Percentiles rank a stretch among this genome's conserved stretches.
phyloP scores from a whole-genome alignment of 2,888 invertebrate genomes.

The Heterodera filipjevi region DNA sequence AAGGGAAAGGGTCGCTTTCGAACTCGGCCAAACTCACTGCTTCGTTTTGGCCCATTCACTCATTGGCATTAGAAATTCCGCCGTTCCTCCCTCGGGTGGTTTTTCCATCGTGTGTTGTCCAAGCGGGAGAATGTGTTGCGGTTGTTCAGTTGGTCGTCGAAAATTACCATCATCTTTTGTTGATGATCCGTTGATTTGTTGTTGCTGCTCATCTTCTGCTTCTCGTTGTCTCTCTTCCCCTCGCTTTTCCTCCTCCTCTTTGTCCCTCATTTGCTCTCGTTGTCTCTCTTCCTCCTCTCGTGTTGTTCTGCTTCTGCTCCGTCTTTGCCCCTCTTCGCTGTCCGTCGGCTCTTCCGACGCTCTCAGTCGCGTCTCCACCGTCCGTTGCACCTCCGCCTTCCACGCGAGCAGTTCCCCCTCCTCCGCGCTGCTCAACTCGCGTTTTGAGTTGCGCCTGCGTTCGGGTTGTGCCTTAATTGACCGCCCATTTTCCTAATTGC shows the following conservation, averaged over 20 bases:
- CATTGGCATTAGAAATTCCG: neutral
- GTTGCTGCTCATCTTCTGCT: neutral
- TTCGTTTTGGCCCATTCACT: constrained; percentile 5
- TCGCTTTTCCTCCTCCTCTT: too few species aligned
- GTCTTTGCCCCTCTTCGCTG: neutral
- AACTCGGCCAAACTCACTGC: constrained; percentile 5
- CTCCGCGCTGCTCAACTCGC: constrained; percentile 14
- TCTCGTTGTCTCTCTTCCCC: too few species aligned
- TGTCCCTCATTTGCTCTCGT: too few species aligned
- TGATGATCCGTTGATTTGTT: neutral
- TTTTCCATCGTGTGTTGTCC: neutral
- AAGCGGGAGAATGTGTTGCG: neutral
- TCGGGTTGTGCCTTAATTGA: constrained; percentile 9
- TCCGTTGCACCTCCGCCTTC: constrained; percentile 26
- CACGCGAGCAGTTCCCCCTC: constrained; percentile 11
- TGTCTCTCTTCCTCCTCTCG: neutral
- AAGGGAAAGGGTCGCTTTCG: too few species aligned
- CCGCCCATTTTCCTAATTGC: neutral
- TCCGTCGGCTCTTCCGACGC: constrained; percentile 27
- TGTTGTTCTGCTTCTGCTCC: neutral
- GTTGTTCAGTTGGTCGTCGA: neutral
- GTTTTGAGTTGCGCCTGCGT: constrained; percentile 16
- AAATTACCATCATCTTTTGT: neutral
- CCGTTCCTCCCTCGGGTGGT: neutral
- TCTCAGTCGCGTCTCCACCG: constrained; percentile 17